phyloP scores from a whole-genome alignment of 2,113 vertebrate species.

The Leucopsar rothschildi region DNA sequence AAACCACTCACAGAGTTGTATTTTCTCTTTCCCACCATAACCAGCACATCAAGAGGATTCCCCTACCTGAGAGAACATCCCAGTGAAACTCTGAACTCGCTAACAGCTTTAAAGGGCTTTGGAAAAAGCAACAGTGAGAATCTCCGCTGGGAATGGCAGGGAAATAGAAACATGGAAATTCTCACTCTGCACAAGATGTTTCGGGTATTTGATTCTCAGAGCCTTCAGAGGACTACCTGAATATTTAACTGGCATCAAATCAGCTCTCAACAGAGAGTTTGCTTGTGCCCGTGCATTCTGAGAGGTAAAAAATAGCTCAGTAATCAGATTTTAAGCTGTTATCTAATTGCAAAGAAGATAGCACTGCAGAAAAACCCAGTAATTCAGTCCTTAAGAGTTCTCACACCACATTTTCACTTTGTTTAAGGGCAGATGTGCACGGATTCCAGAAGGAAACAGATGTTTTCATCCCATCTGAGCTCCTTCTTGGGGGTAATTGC shows the following conservation, averaged over 20 bases:
- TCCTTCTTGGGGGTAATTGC: slow-evolving; percentile 8
- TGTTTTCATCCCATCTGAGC: slow-evolving; percentile 15
- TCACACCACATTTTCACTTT: background rate
- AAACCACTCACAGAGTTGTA: background rate
- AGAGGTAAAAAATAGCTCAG: background rate
- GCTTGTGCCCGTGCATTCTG: background rate
- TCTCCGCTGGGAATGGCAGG: background rate
- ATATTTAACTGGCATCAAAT: background rate
- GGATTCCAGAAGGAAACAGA: background rate
- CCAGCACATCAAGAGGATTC: background rate
- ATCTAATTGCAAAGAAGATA: background rate
- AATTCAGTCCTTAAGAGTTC: background rate
- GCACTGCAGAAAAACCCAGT: background rate
- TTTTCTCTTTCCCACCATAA: background rate
- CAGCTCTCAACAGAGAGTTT: background rate
- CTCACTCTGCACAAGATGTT: background rate
- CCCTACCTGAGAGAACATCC: background rate
- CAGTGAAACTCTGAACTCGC: background rate
- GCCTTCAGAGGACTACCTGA: background rate
- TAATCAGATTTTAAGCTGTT: background rate
- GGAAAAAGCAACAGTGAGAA: background rate
- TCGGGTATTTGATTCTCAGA: background rate
- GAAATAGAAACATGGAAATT: background rate
- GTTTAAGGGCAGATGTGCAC: slow-evolving; percentile 14
- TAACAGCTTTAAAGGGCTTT: background rate